These are phyloP conservation scores for Andricus quercusramuli DNA, from an alignment of 2,888 invertebrate species.

Conservation along the genomic window DNA sequence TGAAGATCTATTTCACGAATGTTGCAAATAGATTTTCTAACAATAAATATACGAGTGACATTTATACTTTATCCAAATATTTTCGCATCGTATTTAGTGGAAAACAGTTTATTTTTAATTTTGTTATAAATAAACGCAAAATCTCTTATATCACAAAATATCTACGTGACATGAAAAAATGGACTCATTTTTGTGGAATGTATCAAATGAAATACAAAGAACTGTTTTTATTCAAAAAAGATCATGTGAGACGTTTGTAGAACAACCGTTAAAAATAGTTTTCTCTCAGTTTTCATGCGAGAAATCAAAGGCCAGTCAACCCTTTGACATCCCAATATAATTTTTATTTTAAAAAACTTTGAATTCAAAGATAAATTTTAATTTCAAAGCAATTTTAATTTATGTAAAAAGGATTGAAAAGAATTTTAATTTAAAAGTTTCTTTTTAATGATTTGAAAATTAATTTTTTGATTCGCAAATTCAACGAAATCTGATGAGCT, in stretches of 20 bases:
- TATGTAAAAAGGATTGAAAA: no score
- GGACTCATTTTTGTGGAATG: background rate
- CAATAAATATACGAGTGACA: slow-evolving; percentile 8
- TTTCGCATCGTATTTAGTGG: no score
- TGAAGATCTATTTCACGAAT: background rate
- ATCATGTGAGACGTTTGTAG: slow-evolving; percentile 14
- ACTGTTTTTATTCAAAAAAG: slow-evolving; percentile 11
- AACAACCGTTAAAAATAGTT: slow-evolving; percentile 29
- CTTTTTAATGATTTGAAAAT: no score
- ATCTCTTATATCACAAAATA: background rate
- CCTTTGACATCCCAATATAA: slow-evolving; percentile 3
- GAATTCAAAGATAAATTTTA: background rate
- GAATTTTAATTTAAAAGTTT: no score
- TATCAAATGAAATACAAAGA: slow-evolving; percentile 3
- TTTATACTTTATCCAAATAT: background rate
- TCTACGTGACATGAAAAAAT: background rate
- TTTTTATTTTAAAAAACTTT: background rate
- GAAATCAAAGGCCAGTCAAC: slow-evolving; percentile 7
- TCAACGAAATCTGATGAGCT: no score
- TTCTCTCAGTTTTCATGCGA: slow-evolving; percentile 22
- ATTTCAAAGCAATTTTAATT: background rate
- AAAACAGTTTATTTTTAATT: no score
- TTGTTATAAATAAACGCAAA: background rate
- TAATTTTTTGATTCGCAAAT: no score
- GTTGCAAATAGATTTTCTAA: slow-evolving; percentile 1